These are phyloP conservation scores for Acropora yongei DNA, from an alignment of 64 coral and sea anemone species.

Conservation along the genomic window DNA sequence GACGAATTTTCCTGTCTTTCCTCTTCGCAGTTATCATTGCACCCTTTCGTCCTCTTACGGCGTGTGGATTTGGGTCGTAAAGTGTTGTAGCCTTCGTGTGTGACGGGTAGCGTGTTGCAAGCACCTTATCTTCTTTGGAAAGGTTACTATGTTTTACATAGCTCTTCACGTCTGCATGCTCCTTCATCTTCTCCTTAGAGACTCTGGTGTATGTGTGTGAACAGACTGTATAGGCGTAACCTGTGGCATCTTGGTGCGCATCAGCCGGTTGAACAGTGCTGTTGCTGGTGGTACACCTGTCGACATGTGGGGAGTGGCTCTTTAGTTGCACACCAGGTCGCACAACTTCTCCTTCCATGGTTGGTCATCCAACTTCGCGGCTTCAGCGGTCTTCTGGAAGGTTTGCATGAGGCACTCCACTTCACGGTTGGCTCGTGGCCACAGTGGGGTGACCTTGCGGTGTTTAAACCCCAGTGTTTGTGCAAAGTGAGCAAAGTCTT, in stretches of 20 bases:
- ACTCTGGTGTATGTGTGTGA: too few species aligned
- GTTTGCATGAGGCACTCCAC: constrained; percentile 26
- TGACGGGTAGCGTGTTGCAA: too few species aligned
- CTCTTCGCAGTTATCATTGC: too few species aligned
- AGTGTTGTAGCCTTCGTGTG: too few species aligned
- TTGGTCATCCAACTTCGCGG: constrained; percentile 42
- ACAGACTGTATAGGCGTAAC: too few species aligned
- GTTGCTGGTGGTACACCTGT: constrained; percentile 50
- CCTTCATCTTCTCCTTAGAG: too few species aligned
- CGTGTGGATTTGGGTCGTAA: too few species aligned
- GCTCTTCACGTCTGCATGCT: too few species aligned
- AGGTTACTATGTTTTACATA: too few species aligned
- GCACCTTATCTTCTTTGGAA: too few species aligned
- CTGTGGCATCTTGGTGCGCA: constrained; percentile 52
- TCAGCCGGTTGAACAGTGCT: constrained; percentile 48
- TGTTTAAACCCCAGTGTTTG: constrained; percentile 45
- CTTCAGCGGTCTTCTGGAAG: constrained; percentile 55
- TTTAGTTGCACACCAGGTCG: constrained; percentile 54
- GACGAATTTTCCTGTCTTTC: not conserved
- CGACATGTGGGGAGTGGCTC: constrained; percentile 59
- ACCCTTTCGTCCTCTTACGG: too few species aligned
- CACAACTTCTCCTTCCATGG: constrained; percentile 55
- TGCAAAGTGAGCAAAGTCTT: constrained; percentile 43
- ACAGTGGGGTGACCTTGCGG: constrained; percentile 47
- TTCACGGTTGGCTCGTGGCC: constrained; percentile 35